phyloP scores from a whole-genome alignment of 1,140 invertebrate species.

The Dinoponera quadriceps region DNA sequence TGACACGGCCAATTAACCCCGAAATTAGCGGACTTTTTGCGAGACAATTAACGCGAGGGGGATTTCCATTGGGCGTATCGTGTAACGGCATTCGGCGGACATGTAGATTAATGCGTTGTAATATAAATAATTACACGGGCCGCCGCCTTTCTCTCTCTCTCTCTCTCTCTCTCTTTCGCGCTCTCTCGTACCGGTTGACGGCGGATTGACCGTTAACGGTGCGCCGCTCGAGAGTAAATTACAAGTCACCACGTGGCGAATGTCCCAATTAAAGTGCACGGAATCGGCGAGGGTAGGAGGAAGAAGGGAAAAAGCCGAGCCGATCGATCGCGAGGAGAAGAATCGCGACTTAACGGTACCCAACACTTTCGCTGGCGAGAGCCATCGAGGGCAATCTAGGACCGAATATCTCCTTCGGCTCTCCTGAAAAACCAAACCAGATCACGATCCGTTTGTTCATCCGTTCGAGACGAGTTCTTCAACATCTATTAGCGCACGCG shows the following conservation, averaged over 20 bases:
- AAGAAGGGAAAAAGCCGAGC: too few relatives aligned
- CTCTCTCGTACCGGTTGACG: not conserved
- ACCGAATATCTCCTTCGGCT: not conserved
- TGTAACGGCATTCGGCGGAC: not conserved
- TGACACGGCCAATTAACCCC: conserved; percentile 5
- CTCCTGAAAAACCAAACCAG: not conserved
- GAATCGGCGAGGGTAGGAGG: too few relatives aligned
- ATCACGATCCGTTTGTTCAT: not conserved
- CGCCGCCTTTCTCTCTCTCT: too few relatives aligned
- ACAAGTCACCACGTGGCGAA: too few relatives aligned
- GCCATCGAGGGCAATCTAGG: too few relatives aligned
- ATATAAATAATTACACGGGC: not conserved
- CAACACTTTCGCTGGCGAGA: too few relatives aligned
- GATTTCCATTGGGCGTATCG: conserved; percentile 1
- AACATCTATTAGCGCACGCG: not conserved
- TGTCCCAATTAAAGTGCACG: too few relatives aligned
- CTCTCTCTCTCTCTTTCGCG: too few relatives aligned
- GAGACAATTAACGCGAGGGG: not conserved
- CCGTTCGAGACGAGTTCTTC: conserved; percentile 1
- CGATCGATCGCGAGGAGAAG: too few relatives aligned
- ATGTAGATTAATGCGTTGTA: not conserved
- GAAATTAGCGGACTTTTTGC: conserved; percentile 8
- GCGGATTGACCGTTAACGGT: not conserved
- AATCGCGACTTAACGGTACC: too few relatives aligned
- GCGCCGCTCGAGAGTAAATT: too few relatives aligned